phyloP scores from a whole-genome alignment of 2,797 vertebrate species.

The Tenualosa thibaudeaui region DNA sequence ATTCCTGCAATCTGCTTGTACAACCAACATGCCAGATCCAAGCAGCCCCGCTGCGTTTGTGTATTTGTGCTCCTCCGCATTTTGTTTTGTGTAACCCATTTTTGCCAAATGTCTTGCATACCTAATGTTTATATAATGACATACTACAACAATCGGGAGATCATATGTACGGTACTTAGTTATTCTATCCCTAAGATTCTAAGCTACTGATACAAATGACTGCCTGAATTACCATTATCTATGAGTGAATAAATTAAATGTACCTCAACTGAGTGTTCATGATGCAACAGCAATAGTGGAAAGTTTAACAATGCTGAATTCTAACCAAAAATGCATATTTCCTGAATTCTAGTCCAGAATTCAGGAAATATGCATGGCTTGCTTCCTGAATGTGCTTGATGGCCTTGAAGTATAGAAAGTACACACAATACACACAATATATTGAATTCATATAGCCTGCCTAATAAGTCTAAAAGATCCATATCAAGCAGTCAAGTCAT shows the following conservation, averaged over 20 bases:
- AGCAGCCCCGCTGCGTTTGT: constrained; percentile 17
- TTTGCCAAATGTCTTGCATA: constrained; percentile 22
- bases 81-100: not conserved
- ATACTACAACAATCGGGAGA: not conserved
- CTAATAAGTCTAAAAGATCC: not conserved
- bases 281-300: not conserved
- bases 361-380: not conserved
- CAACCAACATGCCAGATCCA: constrained; percentile 31
- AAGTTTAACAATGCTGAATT: not conserved
- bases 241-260: not conserved
- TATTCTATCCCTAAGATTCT: not conserved
- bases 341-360: constrained; percentile 16
- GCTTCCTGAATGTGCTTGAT: not conserved
- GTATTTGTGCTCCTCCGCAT: not conserved
- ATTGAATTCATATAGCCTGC: not conserved
- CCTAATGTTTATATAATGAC: not conserved
- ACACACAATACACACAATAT: not conserved
- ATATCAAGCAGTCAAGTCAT: not conserved
- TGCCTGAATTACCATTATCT: not conserved
- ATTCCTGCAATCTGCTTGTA: constrained; percentile 37
- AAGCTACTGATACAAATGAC: not conserved
- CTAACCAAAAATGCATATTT: too few relatives aligned
- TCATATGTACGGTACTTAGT: not conserved
- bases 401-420: not conserved
- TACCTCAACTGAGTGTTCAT: not conserved